These are phyloP conservation scores for Thereva nobilitata DNA, from an alignment of 2,888 invertebrate genomes.

Conservation along the genomic window DNA sequence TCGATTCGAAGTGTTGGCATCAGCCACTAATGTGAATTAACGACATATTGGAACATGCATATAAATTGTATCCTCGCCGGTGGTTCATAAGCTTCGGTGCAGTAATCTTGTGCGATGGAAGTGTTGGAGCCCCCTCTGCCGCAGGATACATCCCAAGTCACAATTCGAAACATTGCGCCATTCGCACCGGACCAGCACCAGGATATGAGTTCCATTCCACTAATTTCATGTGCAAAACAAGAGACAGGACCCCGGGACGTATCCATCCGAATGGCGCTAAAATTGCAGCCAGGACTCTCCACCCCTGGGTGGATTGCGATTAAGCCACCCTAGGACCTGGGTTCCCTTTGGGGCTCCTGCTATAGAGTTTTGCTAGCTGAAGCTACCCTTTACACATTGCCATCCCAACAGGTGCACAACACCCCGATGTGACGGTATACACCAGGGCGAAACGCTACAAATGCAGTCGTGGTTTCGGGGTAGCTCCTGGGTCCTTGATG, in stretches of 20 bases:
- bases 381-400: neutral
- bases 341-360: neutral
- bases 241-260: constrained; percentile 8
- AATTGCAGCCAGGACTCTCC: constrained; percentile 11
- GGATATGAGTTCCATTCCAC: neutral
- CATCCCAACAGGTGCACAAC: neutral
- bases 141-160: neutral
- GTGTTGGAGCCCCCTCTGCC: constrained; percentile 18
- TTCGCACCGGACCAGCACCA: neutral
- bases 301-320: constrained; percentile 15
- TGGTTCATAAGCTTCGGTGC: constrained; percentile 26
- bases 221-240: constrained; percentile 18
- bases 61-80: constrained; percentile 39
- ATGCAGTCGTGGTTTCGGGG: constrained; percentile 6
- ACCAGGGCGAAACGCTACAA: constrained; percentile 11
- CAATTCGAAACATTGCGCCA: neutral
- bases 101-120: constrained; percentile 15
- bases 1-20: constrained; percentile 30
- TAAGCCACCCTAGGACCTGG: constrained; percentile 1
- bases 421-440: neutral
- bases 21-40: constrained; percentile 39
- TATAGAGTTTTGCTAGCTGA: constrained; percentile 1
- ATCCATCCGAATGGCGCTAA: constrained; percentile 25
- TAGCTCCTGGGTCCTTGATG: neutral
- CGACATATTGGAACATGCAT: constrained; percentile 43